Evolutionary conservation across 2,797 vertebrate genomes (phyloP).

Genomic region (Gymnocypris eckloni): DNA sequence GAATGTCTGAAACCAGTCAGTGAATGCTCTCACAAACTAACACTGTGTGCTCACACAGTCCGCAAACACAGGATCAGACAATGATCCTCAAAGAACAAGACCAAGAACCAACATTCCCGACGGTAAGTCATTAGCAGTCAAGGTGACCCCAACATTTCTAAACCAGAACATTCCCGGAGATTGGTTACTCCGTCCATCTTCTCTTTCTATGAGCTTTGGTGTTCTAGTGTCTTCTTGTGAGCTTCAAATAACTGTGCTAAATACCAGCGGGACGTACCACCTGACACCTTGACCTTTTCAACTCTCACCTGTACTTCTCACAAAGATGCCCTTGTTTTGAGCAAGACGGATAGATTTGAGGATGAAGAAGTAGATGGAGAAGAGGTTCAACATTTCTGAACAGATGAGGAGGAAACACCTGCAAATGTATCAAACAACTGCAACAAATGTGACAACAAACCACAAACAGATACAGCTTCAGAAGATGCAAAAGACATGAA

Average conservation of each 20-base stretch:
- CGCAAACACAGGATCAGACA: constrained; percentile 28
- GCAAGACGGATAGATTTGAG: constrained; percentile 31
- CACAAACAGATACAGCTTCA: not conserved
- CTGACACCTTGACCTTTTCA: constrained; percentile 74
- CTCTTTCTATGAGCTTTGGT: constrained; percentile 17
- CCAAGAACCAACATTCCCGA: constrained; percentile 17
- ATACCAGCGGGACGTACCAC: constrained; percentile 77
- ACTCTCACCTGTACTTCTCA: constrained; percentile 69
- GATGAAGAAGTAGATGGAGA: not conserved
- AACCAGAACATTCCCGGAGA: constrained; percentile 37
- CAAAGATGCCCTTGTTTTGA: constrained; percentile 67
- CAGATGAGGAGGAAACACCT: not conserved
- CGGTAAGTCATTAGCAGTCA: not conserved
- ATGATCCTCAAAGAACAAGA: constrained; percentile 1
- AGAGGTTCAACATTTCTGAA: not conserved
- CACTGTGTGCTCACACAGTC: constrained; percentile 16
- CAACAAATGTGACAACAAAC: not conserved
- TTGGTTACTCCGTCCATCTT: not conserved
- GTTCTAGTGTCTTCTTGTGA: constrained; percentile 22
- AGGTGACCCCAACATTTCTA: constrained; percentile 21
- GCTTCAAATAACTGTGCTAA: constrained; percentile 69
- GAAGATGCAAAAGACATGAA: not conserved
- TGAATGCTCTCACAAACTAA: constrained; percentile 12
- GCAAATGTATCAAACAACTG: not conserved
- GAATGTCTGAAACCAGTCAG: not conserved